Conservation (phyloP, 1,140 invertebrate genomes). For the Drosophila navojoa region DNA sequence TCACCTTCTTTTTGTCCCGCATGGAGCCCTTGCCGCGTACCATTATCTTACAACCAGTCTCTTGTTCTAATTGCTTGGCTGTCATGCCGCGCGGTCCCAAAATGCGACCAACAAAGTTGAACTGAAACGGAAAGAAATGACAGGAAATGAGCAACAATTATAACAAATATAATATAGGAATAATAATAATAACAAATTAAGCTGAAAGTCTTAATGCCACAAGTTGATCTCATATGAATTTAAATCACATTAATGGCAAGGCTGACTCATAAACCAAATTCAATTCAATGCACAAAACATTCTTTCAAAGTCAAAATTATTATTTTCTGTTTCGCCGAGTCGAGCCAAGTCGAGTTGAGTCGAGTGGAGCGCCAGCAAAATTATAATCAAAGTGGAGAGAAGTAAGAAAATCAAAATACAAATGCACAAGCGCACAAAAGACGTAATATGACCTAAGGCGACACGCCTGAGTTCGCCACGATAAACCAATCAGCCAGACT, state of each 20-base stretch:
- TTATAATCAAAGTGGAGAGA: not conserved
- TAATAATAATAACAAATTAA: conserved; percentile 35
- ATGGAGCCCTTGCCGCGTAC: conserved; percentile 99
- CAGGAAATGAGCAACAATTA: conserved; percentile 77
- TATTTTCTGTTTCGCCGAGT: conserved; percentile 17
- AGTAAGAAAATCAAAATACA: not conserved
- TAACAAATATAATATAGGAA: conserved; percentile 43
- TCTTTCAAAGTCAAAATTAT: conserved; percentile 72
- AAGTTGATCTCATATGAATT: conserved; percentile 50
- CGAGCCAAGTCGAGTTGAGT: not conserved
- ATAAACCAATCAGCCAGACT: conserved; percentile 76
- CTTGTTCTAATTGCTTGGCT: conserved; percentile 99
- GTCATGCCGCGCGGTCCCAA: conserved; percentile 99
- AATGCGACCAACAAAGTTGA: conserved; percentile 99
- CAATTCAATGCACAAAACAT: conserved; percentile 54
- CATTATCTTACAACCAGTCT: conserved; percentile 99
- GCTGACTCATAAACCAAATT: conserved; percentile 58
- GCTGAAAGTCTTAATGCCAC: conserved; percentile 31
- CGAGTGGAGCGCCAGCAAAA: not conserved
- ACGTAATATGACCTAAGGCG: conserved; percentile 69
- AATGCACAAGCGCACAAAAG: conserved; percentile 40
- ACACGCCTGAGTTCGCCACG: conserved; percentile 79
- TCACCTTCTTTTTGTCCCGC: conserved; percentile 99
- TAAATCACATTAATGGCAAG: conserved; percentile 59
- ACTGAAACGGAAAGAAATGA: conserved; percentile 90